These are phyloP conservation scores for Mareca strepera DNA, from an alignment of 2,797 vertebrate species.

Conservation along the genomic window DNA sequence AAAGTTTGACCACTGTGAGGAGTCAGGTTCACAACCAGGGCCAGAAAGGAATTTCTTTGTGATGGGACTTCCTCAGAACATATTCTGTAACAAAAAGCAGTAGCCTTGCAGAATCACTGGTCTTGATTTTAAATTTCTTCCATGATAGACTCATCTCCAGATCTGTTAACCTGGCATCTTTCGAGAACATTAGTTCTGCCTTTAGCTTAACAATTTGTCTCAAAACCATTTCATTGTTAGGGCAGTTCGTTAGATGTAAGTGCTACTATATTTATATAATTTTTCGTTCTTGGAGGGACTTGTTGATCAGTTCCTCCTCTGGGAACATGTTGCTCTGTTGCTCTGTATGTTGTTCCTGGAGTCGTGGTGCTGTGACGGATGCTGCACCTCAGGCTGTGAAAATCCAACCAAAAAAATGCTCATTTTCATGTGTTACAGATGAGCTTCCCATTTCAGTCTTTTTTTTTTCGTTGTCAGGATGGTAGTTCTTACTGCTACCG, in stretches of 20 bases:
- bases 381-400: background rate
- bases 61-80: background rate
- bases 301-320: background rate
- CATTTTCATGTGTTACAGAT: background rate
- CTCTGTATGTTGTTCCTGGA: background rate
- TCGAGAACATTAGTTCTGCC: background rate
- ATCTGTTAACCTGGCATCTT: background rate
- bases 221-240: background rate
- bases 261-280: background rate
- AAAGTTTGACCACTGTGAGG: background rate
- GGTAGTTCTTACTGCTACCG: background rate
- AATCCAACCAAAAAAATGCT: background rate
- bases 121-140: background rate
- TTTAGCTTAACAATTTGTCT: background rate
- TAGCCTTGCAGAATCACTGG: background rate
- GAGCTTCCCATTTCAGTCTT: background rate
- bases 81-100: background rate
- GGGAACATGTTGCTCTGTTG: background rate
- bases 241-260: background rate
- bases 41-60: background rate
- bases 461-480: background rate
- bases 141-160: background rate
- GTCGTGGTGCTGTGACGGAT: background rate
- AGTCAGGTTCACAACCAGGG: background rate
- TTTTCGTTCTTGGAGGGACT: background rate